phyloP scores from a whole-genome alignment of 2,113 vertebrate species.

The Himantopus leucocephalus region DNA sequence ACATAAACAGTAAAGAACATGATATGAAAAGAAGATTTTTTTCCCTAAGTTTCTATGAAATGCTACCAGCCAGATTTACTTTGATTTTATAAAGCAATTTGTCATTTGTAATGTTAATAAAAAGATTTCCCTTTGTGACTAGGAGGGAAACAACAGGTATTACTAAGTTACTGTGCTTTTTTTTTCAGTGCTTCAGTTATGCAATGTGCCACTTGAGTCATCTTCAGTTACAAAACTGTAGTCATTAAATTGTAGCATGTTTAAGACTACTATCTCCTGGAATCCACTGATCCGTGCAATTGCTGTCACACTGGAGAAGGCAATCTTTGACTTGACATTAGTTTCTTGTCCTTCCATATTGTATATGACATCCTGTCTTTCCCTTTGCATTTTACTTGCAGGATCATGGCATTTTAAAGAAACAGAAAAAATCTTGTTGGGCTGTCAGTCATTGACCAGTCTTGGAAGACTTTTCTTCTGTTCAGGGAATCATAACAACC shows the following conservation, averaged over 20 bases:
- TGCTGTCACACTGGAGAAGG: constrained; percentile 17
- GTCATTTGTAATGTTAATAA: neutral
- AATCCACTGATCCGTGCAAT: constrained; percentile 20
- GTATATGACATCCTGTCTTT: constrained; percentile 20
- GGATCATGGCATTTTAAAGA: constrained; percentile 17
- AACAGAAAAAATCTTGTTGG: constrained; percentile 8
- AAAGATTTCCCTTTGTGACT: neutral
- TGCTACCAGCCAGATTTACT: neutral
- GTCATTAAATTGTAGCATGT: constrained; percentile 16
- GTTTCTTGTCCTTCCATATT: constrained; percentile 28
- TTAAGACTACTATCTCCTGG: constrained; percentile 17
- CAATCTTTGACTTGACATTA: constrained; percentile 44
- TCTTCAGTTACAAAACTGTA: constrained; percentile 29
- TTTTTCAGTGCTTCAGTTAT: neutral
- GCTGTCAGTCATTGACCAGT: neutral
- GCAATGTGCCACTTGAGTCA: neutral
- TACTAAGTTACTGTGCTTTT: neutral
- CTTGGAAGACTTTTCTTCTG: neutral
- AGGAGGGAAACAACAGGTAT: neutral
- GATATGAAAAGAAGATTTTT: neutral
- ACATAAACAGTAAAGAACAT: neutral
- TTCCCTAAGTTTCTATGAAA: neutral
- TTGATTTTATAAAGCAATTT: neutral
- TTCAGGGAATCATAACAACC: neutral
- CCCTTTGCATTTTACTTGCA: constrained; percentile 13